Percentiles rank a stretch among this genome's conserved stretches.
Conservation (phyloP, 2,797 vertebrate genomes). For the Coilia nasus region DNA sequence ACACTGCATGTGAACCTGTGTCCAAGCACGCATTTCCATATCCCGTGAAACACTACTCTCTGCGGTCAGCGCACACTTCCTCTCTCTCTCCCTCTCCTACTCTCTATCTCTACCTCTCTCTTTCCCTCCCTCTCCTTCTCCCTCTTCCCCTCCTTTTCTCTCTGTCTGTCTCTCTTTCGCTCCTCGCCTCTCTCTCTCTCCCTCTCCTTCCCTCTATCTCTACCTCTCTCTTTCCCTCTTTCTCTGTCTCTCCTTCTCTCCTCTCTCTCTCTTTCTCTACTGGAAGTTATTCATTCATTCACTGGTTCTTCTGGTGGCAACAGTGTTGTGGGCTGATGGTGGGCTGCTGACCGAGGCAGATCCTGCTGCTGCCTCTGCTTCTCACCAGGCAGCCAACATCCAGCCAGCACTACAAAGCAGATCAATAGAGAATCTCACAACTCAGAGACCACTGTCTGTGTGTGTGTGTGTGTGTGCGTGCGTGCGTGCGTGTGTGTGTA, state of each 20-base stretch:
- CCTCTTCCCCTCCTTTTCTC: neutral
- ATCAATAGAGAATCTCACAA: constrained; percentile 44
- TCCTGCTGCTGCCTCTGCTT: constrained; percentile 33
- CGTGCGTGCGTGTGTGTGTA: neutral
- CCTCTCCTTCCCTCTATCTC: neutral
- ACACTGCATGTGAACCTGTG: constrained; percentile 51
- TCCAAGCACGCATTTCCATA: constrained; percentile 53
- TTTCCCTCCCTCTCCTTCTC: neutral
- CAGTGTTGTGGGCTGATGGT: neutral
- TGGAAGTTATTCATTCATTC: constrained; percentile 15
- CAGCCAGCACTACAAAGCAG: constrained; percentile 38
- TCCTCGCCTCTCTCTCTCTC: constrained; percentile 33
- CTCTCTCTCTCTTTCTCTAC: constrained; percentile 39
- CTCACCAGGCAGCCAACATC: constrained; percentile 7
- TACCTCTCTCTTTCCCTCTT: neutral
- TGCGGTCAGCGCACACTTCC: constrained; percentile 56
- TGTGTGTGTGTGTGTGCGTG: neutral
- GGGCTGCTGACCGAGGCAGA: constrained; percentile 45
- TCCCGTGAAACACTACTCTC: constrained; percentile 51
- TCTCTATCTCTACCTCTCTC: neutral
- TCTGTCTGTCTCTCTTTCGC: constrained; percentile 28
- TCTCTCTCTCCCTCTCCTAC: constrained; percentile 26
- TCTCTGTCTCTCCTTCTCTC: constrained; percentile 47
- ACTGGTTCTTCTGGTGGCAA: constrained; percentile 17
- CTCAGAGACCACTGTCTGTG: constrained; percentile 31